A percentile compares a stretch with the other conserved stretches of the same genome.
Evolutionary conservation across 2,888 invertebrate species (phyloP).

Genomic region (Amiota communis): DNA sequence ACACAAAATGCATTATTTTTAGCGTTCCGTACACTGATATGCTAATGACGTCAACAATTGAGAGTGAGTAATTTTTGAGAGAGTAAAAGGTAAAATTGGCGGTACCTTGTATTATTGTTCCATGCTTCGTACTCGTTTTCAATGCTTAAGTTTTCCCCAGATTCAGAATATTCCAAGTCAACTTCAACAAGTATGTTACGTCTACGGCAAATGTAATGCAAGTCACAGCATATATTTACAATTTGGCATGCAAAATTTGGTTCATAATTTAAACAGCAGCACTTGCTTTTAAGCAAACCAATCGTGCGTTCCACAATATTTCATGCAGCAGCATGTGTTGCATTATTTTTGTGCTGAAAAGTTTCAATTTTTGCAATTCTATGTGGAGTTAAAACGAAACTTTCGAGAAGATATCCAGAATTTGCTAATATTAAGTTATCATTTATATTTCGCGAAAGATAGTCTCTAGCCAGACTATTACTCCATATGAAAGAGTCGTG

Average conservation of each 20-base stretch:
- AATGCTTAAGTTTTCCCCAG: too few relatives aligned
- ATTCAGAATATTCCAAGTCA: too few relatives aligned
- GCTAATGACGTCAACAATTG: too few relatives aligned
- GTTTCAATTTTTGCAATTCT: too few relatives aligned
- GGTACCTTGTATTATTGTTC: too few relatives aligned
- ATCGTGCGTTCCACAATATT: background rate
- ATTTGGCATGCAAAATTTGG: background rate
- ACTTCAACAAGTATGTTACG: background rate
- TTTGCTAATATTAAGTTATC: background rate
- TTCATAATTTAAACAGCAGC: background rate
- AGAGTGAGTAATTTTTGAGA: too few relatives aligned
- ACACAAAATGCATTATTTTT: too few relatives aligned
- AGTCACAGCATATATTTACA: background rate
- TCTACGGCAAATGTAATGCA: background rate
- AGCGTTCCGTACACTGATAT: too few relatives aligned
- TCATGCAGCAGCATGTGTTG: background rate
- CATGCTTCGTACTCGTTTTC: too few relatives aligned
- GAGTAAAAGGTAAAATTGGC: too few relatives aligned
- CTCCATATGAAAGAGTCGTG: constrained; percentile 7
- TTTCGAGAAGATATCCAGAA: background rate
- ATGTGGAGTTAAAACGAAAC: background rate
- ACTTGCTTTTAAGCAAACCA: background rate
- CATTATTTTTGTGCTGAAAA: background rate
- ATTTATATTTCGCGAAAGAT: background rate
- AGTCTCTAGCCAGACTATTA: background rate